Percentiles rank a stretch among this genome's conserved stretches.
These are phyloP conservation scores for Iphiclides podalirius DNA, from an alignment of 2,888 invertebrate genomes.

Conservation along the genomic window DNA sequence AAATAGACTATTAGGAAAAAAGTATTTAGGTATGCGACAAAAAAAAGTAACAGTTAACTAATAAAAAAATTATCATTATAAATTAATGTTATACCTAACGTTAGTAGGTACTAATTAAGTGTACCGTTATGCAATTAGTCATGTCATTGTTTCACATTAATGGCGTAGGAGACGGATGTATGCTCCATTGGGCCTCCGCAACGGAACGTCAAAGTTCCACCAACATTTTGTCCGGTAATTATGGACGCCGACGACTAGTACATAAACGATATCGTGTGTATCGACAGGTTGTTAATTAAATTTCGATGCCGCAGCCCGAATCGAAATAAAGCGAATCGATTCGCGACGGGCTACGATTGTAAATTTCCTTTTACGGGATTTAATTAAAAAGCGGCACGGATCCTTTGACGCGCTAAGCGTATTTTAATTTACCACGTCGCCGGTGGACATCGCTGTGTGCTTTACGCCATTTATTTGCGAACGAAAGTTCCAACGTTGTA, in stretches of 20 bases:
- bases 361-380: conserved; percentile 37
- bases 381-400: conserved; percentile 44
- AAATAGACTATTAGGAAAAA: too few relatives aligned
- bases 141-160: conserved; percentile 47
- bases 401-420: conserved; percentile 36
- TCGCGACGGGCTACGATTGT: conserved; percentile 40
- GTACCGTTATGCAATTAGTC: conserved; percentile 52
- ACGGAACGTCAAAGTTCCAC: conserved; percentile 3
- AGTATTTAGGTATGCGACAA: too few relatives aligned
- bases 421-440: conserved; percentile 21
- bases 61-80: too few relatives aligned
- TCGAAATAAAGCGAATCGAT: conserved; percentile 47
- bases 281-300: conserved; percentile 66
- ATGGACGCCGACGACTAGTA: background rate
- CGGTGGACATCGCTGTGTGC: conserved; percentile 16
- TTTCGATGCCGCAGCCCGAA: conserved; percentile 56
- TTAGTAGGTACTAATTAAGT: too few relatives aligned
- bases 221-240: conserved; percentile 13
- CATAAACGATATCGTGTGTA: background rate
- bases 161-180: conserved; percentile 58
- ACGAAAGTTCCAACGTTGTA: conserved; percentile 27
- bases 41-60: too few relatives aligned
- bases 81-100: too few relatives aligned
- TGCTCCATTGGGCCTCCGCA: conserved; percentile 56
- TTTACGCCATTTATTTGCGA: conserved; percentile 39